A percentile compares a stretch with the other conserved stretches of the same genome.
Evolutionary conservation across 1,140 invertebrate species (phyloP).

Genomic region (Hormaphis cornu): DNA sequence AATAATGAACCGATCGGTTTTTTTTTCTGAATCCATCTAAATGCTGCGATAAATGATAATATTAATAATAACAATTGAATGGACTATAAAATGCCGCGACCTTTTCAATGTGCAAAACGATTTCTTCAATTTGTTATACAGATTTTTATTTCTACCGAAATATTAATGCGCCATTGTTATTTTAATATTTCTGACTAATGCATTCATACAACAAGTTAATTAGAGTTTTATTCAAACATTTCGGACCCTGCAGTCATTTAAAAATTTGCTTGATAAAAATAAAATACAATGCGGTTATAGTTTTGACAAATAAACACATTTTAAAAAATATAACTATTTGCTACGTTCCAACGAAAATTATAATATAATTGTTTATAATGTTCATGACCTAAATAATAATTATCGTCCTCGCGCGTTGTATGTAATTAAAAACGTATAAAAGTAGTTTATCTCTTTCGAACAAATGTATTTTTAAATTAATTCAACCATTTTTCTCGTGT

Average conservation of each 20-base stretch:
- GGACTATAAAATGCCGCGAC: neutral
- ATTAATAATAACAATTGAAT: constrained; percentile 4
- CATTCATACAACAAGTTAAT: neutral
- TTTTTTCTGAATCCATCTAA: constrained; percentile 8
- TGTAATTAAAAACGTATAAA: too few species aligned
- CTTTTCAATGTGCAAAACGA: neutral
- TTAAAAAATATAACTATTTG: too few species aligned
- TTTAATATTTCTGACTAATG: neutral
- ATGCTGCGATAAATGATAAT: neutral
- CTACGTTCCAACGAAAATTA: too few species aligned
- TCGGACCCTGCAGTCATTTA: neutral
- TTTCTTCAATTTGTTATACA: constrained; percentile 1
- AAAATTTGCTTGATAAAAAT: neutral
- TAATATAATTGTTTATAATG: too few species aligned
- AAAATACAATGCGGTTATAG: too few species aligned
- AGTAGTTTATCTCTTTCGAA: too few species aligned
- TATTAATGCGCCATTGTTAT: constrained; percentile 15
- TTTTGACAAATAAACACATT: too few species aligned
- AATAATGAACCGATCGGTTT: constrained; percentile 12
- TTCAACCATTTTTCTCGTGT: too few species aligned
- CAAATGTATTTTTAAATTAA: too few species aligned
- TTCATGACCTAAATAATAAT: too few species aligned
- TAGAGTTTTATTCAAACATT: neutral
- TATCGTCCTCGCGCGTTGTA: too few species aligned
- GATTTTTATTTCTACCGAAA: constrained; percentile 6